Percentiles rank a stretch among this genome's conserved stretches.
phyloP scores from a whole-genome alignment of 1,140 invertebrate species.

The Habropoda laboriosa region DNA sequence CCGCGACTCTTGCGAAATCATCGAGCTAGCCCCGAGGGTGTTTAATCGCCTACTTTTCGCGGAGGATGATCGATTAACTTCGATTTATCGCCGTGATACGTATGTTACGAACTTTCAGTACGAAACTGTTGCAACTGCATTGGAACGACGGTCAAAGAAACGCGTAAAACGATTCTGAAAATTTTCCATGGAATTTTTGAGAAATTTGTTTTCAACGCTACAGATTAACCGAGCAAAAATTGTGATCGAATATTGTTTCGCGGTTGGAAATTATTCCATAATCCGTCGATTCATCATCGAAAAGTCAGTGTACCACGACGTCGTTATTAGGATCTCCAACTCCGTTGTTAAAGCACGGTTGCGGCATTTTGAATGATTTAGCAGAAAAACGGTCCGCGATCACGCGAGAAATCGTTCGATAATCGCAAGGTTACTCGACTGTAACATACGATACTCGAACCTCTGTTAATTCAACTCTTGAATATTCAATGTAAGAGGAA shows the following conservation, averaged over 20 bases:
- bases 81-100: constrained; percentile 2
- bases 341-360: background rate
- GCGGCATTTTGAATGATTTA: constrained; percentile 10
- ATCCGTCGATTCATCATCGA: background rate
- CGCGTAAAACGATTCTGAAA: no score
- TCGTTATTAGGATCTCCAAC: background rate
- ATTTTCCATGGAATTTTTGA: no score
- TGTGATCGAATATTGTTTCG: no score
- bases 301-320: no score
- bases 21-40: constrained; percentile 18
- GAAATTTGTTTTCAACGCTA: no score
- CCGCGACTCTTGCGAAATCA: constrained; percentile 44
- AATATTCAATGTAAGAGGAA: background rate
- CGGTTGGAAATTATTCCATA: background rate
- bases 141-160: no score
- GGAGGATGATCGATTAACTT: constrained; percentile 41
- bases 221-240: no score
- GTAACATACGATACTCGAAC: background rate
- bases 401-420: constrained; percentile 37
- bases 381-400: background rate
- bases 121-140: background rate
- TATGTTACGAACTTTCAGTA: background rate
- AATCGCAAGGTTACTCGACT: constrained; percentile 12
- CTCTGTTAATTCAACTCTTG: background rate
- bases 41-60: constrained; percentile 39